Evolutionary conservation across 1,140 invertebrate genomes (phyloP).

Genomic region (Nephila pilipes): DNA sequence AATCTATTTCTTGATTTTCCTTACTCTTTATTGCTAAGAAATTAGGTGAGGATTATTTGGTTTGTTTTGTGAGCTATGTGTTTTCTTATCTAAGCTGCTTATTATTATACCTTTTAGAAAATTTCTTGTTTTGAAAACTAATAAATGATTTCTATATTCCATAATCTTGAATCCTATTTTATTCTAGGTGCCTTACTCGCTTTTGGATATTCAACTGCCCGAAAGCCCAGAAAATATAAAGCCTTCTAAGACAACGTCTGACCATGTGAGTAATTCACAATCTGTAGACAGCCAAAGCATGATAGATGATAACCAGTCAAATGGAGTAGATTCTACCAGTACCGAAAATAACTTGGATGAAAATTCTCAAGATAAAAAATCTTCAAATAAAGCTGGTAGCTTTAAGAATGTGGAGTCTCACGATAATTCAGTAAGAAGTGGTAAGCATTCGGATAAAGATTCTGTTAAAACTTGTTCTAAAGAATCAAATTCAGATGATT

Average conservation of each 20-base stretch:
- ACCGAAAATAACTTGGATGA: not conserved
- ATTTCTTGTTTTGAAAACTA: too few species aligned
- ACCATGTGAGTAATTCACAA: not conserved
- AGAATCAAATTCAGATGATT: not conserved
- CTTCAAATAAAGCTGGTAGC: not conserved
- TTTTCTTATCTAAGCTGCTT: too few species aligned
- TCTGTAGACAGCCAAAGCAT: not conserved
- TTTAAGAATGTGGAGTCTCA: not conserved
- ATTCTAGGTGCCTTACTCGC: constrained; percentile 58
- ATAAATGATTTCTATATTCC: too few species aligned
- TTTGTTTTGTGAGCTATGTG: too few species aligned
- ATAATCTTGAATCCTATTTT: not conserved
- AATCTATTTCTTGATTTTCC: too few species aligned
- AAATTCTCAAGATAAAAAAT: not conserved
- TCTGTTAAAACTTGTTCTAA: too few species aligned
- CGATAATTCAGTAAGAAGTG: not conserved
- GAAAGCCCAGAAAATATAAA: constrained; percentile 38
- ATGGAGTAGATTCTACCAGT: not conserved
- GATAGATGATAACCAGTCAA: not conserved
- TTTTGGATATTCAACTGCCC: constrained; percentile 43
- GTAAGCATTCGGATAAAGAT: not conserved
- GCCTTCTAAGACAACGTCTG: not conserved
- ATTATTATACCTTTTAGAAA: too few species aligned
- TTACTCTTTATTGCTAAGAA: too few species aligned
- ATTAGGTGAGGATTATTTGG: too few species aligned